Percentiles rank a stretch among this genome's conserved stretches.
Evolutionary conservation across 2,797 vertebrate species (phyloP).

Genomic region (Urocyon cinereoargenteus): DNA sequence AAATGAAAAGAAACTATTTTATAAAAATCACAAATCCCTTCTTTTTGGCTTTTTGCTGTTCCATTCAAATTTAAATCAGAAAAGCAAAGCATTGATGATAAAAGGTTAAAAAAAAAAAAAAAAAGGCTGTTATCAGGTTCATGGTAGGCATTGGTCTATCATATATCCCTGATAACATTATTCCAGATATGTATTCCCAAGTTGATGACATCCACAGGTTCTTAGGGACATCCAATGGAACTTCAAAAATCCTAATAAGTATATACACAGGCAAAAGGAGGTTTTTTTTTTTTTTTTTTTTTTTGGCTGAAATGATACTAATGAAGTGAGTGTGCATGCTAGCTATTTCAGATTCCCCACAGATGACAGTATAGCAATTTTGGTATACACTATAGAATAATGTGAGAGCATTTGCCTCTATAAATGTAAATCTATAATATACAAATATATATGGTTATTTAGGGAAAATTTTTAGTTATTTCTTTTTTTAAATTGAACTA

Average conservation of each 20-base stretch:
- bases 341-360: neutral
- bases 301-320: neutral
- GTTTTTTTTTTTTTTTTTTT: neutral
- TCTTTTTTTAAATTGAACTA: neutral
- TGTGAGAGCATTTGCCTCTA: neutral
- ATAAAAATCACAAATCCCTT: neutral
- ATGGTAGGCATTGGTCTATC: neutral
- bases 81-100: neutral
- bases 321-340: neutral
- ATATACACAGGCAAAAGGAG: neutral
- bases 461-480: neutral
- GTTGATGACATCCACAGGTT: neutral
- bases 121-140: neutral
- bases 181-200: neutral
- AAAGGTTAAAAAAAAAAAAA: neutral
- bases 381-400: neutral
- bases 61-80: constrained; percentile 47
- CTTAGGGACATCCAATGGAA: neutral
- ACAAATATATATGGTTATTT: neutral
- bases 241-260: neutral
- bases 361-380: neutral
- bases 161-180: neutral
- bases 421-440: neutral
- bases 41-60: neutral
- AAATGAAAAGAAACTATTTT: constrained; percentile 5